These are phyloP conservation scores for Nezara viridula DNA, from an alignment of 2,888 invertebrate genomes.

Conservation along the genomic window DNA sequence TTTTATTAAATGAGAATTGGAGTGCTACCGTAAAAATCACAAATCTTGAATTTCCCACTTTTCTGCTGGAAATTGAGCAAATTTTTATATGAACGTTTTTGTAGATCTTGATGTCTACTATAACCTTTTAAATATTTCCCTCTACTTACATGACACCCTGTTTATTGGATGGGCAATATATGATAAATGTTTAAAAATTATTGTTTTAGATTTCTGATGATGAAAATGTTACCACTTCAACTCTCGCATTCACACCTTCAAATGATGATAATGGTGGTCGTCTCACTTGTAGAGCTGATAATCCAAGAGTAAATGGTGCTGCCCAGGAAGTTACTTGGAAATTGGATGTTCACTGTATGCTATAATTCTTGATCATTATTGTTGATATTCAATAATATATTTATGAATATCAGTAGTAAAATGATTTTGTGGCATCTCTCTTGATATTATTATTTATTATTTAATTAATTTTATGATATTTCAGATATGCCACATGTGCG, in stretches of 20 bases:
- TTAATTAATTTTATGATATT: constrained; percentile 61
- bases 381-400: neutral
- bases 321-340: constrained; percentile 84
- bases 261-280: constrained; percentile 84
- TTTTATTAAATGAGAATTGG: no score
- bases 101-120: no score
- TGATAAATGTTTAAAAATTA: no score
- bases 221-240: constrained; percentile 85
- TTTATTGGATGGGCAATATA: no score
- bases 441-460: neutral
- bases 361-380: constrained; percentile 60
- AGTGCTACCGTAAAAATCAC: no score
- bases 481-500: constrained; percentile 80
- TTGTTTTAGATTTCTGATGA: constrained; percentile 80
- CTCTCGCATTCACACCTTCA: constrained; percentile 81
- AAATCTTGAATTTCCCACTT: no score
- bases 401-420: neutral
- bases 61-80: no score
- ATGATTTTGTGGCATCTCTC: neutral
- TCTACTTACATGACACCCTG: no score
- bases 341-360: constrained; percentile 91
- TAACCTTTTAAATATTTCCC: no score
- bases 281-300: constrained; percentile 86
- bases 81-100: no score
- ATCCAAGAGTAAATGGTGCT: constrained; percentile 80